Evolutionary conservation across 1,140 invertebrate species (phyloP).

Genomic region (Homarus americanus): DNA sequence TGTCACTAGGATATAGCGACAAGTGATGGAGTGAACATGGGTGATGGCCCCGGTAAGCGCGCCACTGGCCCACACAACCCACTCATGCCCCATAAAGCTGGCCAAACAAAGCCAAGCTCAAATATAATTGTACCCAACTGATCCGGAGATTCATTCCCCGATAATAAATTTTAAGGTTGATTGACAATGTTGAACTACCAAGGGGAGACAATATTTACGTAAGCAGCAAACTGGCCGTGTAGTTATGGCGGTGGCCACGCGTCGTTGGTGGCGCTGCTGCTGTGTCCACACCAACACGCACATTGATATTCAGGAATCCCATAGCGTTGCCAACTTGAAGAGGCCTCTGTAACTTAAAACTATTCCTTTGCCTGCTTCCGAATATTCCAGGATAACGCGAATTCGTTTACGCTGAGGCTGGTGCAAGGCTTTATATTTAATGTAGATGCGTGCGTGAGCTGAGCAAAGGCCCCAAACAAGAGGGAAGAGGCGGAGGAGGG

Average conservation of each 20-base stretch:
- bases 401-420: not conserved
- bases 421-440: not conserved
- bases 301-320: slow-evolving; percentile 36
- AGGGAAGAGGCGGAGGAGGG: slow-evolving; percentile 8
- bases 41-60: no score
- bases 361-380: not conserved
- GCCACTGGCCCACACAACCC: not conserved
- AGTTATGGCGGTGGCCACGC: not conserved
- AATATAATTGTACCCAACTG: slow-evolving; percentile 12
- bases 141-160: not conserved
- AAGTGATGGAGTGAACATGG: not conserved
- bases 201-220: slow-evolving; percentile 19
- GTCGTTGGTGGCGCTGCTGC: slow-evolving; percentile 16
- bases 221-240: slow-evolving; percentile 31
- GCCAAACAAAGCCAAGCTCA: not conserved
- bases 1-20: not conserved
- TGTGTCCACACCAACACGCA: slow-evolving; percentile 29
- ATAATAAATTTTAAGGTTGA: slow-evolving; percentile 50
- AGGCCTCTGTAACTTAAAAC: not conserved
- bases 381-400: not conserved
- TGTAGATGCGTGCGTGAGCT: not conserved
- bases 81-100: not conserved
- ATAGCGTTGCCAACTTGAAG: slow-evolving; percentile 25
- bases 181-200: slow-evolving; percentile 18
- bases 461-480: no score